Percentiles rank a stretch among this genome's conserved stretches.
Conservation (phyloP, 1,140 invertebrate species). For the Lamellibrachia luymesi region DNA sequence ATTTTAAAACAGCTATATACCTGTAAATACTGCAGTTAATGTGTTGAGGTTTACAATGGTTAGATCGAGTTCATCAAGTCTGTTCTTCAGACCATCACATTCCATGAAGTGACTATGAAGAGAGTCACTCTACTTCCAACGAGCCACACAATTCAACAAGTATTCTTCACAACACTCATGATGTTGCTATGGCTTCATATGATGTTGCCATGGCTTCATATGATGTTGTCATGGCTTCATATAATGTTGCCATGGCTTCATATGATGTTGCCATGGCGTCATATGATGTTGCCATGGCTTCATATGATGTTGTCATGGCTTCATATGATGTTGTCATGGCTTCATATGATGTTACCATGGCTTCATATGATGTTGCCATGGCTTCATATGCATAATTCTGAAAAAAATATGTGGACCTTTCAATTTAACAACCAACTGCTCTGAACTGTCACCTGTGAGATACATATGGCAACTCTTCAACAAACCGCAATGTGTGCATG, state of each 20-base stretch:
- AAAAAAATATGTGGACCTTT: neutral
- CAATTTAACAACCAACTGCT: too few species aligned
- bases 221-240: too few species aligned
- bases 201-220: neutral
- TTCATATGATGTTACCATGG: neutral
- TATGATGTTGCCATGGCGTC: too few species aligned
- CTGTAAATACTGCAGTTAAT: neutral
- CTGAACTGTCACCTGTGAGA: neutral
- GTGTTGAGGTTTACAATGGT: neutral
- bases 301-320: neutral
- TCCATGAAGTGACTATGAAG: neutral
- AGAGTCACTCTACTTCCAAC: neutral
- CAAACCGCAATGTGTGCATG: neutral
- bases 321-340: neutral
- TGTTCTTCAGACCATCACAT: neutral
- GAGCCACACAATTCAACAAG: neutral
- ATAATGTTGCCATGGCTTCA: too few species aligned
- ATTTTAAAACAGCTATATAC: neutral
- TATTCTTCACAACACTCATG: neutral
- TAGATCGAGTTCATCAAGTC: neutral
- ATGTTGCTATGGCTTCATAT: neutral
- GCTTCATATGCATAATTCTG: neutral
- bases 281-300: too few species aligned
- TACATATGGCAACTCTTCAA: neutral
- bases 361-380: neutral